Evolutionary conservation across 1,140 invertebrate genomes (phyloP).

Genomic region (Schlechtendalia chinensis): DNA sequence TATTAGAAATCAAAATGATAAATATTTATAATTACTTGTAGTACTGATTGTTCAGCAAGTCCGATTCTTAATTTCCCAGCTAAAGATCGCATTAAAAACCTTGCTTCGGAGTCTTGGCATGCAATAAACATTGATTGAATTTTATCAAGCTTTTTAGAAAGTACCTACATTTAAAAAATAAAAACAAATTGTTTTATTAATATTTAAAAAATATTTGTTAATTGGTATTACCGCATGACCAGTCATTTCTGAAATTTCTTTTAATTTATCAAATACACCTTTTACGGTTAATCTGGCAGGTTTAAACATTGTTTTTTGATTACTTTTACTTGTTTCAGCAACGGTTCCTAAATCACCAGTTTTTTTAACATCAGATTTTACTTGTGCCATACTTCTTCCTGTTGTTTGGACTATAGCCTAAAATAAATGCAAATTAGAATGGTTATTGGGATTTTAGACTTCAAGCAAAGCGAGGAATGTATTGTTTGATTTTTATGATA

Average conservation of each 20-base stretch:
- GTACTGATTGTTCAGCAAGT: constrained; percentile 92
- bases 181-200: constrained; percentile 25
- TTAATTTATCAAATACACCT: constrained; percentile 81
- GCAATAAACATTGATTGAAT: constrained; percentile 91
- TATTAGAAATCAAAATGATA: neutral
- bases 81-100: constrained; percentile 88
- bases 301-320: constrained; percentile 85
- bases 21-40: constrained; percentile 62
- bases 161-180: constrained; percentile 62
- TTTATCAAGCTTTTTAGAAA: constrained; percentile 86
- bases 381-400: constrained; percentile 79
- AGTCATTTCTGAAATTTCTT: constrained; percentile 85
- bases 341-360: constrained; percentile 91
- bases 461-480: neutral
- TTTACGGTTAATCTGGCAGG: constrained; percentile 67
- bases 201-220: constrained; percentile 29
- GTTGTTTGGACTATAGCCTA: constrained; percentile 86
- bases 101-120: constrained; percentile 84
- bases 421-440: neutral
- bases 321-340: constrained; percentile 84
- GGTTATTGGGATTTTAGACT: neutral
- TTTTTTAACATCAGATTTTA: constrained; percentile 76
- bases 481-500: too few species aligned
- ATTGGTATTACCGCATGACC: constrained; percentile 61
- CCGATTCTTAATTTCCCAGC: constrained; percentile 95